Evolutionary conservation across 1,140 invertebrate species (phyloP).

Genomic region (Anoplolepis gracilipes): DNA sequence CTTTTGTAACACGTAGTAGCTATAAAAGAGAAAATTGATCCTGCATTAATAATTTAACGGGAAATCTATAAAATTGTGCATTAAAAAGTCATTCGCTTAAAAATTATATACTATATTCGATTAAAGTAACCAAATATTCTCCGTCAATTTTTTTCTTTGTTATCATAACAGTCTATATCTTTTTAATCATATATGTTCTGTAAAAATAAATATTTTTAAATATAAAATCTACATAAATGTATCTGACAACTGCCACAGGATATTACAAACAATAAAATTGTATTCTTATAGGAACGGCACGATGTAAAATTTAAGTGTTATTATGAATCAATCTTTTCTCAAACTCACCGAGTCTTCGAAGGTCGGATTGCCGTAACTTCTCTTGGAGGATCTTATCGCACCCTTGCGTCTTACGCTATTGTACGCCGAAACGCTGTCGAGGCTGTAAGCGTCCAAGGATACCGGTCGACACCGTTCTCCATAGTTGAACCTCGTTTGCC

Average conservation of each 20-base stretch:
- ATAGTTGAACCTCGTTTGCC: slow-evolving; percentile 90
- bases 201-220: not conserved
- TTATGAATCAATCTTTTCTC: not conserved
- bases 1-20: slow-evolving; percentile 55
- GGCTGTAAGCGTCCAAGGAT: slow-evolving; percentile 94
- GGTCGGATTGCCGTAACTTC: slow-evolving; percentile 96
- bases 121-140: not conserved
- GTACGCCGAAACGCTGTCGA: slow-evolving; percentile 95
- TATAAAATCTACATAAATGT: too few relatives aligned
- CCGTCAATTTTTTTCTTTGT: not conserved
- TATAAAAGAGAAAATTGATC: slow-evolving; percentile 65
- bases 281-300: not conserved
- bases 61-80: not conserved
- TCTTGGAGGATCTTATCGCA: slow-evolving; percentile 91
- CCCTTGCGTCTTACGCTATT: slow-evolving; percentile 91
- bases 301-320: not conserved
- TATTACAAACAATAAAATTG: slow-evolving; percentile 9
- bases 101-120: not conserved
- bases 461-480: slow-evolving; percentile 95
- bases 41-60: not conserved
- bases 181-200: not conserved
- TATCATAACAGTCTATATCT: not conserved
- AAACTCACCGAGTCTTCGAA: slow-evolving; percentile 94
- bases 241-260: not conserved
- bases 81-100: not conserved